phyloP scores from a whole-genome alignment of 2,888 invertebrate species.

The Gonocerus acuteangulatus region DNA sequence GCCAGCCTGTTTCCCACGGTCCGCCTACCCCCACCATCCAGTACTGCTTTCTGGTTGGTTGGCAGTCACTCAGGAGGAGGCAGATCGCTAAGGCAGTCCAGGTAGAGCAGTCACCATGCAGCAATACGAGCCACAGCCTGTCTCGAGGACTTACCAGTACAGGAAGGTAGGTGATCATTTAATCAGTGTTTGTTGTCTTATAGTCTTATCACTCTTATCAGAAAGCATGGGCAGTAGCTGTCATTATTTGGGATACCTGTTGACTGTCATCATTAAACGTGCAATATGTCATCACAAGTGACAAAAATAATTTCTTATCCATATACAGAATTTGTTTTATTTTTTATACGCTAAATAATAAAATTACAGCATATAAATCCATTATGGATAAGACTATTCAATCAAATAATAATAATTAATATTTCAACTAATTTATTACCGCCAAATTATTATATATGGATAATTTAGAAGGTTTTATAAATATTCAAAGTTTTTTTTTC shows the following conservation, averaged over 20 bases:
- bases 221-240: background rate
- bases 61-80: background rate
- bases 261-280: too few relatives aligned
- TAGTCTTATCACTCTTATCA: constrained; percentile 27
- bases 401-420: too few relatives aligned
- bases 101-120: constrained; percentile 13
- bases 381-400: too few relatives aligned
- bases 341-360: too few relatives aligned
- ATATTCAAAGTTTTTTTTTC: too few relatives aligned
- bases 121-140: constrained; percentile 42
- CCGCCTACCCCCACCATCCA: constrained; percentile 6
- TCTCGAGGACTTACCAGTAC: constrained; percentile 45
- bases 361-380: too few relatives aligned
- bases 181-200: background rate
- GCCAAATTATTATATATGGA: too few relatives aligned
- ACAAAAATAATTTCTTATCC: too few relatives aligned
- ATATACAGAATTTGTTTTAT: too few relatives aligned
- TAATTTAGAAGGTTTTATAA: too few relatives aligned
- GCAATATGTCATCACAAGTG: too few relatives aligned
- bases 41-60: constrained; percentile 4
- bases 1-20: constrained; percentile 18
- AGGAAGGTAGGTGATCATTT: constrained; percentile 42
- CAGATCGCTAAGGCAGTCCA: background rate
- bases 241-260: background rate
- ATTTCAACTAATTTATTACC: too few relatives aligned